Evolutionary conservation across 1,140 invertebrate species (phyloP), one percentile per base, ranked within the genome.

Genomic region (Aradophagus sp.): DNA sequence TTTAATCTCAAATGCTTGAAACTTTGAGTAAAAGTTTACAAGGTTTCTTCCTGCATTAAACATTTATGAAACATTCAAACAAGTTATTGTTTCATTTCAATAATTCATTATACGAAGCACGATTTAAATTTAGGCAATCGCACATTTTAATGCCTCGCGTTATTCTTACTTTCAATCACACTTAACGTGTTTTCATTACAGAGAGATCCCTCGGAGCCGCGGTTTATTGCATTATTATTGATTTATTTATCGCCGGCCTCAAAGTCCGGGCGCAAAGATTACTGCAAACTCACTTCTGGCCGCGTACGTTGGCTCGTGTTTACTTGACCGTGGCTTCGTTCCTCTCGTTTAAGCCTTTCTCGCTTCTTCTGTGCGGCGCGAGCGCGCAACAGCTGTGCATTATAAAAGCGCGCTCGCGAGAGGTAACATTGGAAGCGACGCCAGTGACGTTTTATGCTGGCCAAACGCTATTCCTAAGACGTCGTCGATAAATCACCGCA

Each of bases 391-490:
- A 68, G 47, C 63, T 68, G 47, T 45, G 55, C 29, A 53, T 68
- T 68, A 59, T 68, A 68, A 68, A 68, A 68, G 47, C 32, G 47
- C 39, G 35, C 45, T 6, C 48, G 38, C 45, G 55, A 34, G 17
- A 11, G 45, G 12, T 31, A 47, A 58, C 58, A 67, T 58, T 67
- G 63, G 38, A 56, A 67, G 63, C 20, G 53, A 67, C 38, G 26
- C 38, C 31, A 52, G 38, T 67, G 63, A 67, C 53, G 63, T 52
- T 67, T 67, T 59, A 53, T 59, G 55, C 39, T 16, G 47, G 35
- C 42, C 45, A 45, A 58, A 58, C 32, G 39, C 6, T 48, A 20
- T 26, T 41, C 38, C 39, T 53, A 17, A 53, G 39, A 58, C 29
- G 36, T 58, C 39, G 27, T 29, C 39, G 17, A 59, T 67, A 67